Evolutionary conservation across 2,113 vertebrate genomes (phyloP).

Genomic region (Chrysemys picta): DNA sequence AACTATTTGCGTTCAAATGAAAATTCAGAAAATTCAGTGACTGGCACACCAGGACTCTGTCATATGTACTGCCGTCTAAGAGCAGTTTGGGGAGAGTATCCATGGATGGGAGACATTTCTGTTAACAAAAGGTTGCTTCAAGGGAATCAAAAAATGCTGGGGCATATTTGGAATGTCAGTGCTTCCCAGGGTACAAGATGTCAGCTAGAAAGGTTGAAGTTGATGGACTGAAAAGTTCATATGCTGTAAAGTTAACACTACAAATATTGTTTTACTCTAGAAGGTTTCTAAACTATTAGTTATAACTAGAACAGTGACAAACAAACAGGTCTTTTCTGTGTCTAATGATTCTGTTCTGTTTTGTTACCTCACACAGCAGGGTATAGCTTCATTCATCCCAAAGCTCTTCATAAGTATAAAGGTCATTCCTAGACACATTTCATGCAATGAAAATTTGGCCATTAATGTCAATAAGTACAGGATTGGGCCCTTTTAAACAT

Average conservation of each 20-base stretch:
- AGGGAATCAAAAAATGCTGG: conserved; percentile 27
- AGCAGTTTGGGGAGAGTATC: conserved; percentile 12
- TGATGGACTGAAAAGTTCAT: background rate
- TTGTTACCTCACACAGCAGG: background rate
- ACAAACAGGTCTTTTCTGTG: background rate
- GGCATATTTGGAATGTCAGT: background rate
- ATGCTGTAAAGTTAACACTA: background rate
- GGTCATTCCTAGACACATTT: background rate
- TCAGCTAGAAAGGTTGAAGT: background rate
- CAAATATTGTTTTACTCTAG: background rate
- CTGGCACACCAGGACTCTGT: background rate
- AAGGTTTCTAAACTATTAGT: background rate
- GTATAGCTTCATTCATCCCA: background rate
- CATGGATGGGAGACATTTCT: conserved; percentile 21
- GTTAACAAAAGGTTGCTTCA: conserved; percentile 17
- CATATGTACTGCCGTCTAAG: background rate
- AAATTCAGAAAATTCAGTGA: background rate
- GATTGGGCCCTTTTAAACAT: background rate
- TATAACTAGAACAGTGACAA: background rate
- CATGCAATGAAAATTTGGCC: background rate
- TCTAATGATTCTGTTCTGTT: background rate
- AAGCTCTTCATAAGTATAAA: background rate
- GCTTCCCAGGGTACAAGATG: background rate
- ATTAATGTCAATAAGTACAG: background rate
- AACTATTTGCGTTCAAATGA: background rate